phyloP scores from a whole-genome alignment of 2,888 invertebrate genomes.

The Melanotus villosus region DNA sequence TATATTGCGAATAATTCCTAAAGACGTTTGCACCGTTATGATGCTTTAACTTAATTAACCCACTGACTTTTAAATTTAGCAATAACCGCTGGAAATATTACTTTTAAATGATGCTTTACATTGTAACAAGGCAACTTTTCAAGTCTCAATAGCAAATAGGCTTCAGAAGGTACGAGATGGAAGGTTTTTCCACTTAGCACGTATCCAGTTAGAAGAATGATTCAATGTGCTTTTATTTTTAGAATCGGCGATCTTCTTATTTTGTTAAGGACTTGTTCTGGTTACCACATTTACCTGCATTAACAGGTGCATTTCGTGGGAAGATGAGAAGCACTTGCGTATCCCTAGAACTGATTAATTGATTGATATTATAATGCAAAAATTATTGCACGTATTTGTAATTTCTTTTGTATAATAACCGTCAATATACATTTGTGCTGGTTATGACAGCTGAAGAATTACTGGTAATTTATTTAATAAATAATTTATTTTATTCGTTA shows the following conservation, averaged over 20 bases:
- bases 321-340: slow-evolving; percentile 25
- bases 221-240: slow-evolving; percentile 9
- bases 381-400: background rate
- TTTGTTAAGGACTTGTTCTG: slow-evolving; percentile 42
- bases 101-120: no score
- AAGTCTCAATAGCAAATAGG: background rate
- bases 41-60: no score
- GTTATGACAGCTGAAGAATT: no score
- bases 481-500: no score
- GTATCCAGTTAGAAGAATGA: slow-evolving; percentile 7
- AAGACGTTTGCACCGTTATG: no score
- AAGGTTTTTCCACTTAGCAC: background rate
- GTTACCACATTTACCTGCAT: slow-evolving; percentile 40
- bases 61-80: no score
- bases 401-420: background rate
- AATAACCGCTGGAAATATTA: no score
- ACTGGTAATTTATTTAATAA: no score
- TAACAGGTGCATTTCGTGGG: slow-evolving; percentile 51
- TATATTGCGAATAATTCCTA: no score
- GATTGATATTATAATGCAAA: background rate
- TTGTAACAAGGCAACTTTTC: no score
- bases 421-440: background rate
- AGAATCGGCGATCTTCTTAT: background rate
- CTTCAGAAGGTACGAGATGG: background rate
- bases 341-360: slow-evolving; percentile 22